Evolutionary conservation across 2,113 vertebrate species (phyloP).

Genomic region (Hippotragus niger): DNA sequence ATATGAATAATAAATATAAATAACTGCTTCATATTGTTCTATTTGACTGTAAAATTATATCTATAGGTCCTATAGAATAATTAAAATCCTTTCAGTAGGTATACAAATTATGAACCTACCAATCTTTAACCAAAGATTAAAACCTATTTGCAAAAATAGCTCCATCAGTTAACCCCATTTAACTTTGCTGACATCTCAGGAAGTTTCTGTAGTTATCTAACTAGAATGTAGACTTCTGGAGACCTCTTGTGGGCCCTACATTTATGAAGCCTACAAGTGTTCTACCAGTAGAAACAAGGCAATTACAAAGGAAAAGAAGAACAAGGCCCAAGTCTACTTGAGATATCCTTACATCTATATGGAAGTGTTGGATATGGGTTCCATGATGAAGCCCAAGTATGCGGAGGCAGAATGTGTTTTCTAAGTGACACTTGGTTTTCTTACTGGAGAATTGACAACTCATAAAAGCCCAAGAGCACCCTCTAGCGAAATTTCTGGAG

Average conservation of each 20-base stretch:
- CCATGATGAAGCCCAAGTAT: conserved; percentile 27
- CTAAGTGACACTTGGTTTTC: not conserved
- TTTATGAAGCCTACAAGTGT: conserved; percentile 12
- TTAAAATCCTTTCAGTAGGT: not conserved
- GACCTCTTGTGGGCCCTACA: not conserved
- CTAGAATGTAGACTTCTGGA: not conserved
- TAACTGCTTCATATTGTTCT: not conserved
- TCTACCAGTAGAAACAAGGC: not conserved
- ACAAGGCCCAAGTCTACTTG: not conserved
- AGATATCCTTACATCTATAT: not conserved
- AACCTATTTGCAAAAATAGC: not conserved
- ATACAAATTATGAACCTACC: not conserved
- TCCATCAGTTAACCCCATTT: not conserved
- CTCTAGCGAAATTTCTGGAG: conserved; percentile 71
- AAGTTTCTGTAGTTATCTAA: not conserved
- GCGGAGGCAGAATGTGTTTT: not conserved
- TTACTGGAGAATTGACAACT: not conserved
- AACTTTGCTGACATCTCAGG: not conserved
- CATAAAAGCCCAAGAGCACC: conserved; percentile 72
- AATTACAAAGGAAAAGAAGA: not conserved
- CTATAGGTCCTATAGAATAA: not conserved
- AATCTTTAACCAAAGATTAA: not conserved
- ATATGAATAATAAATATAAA: conserved; percentile 10
- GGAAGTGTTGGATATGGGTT: not conserved
- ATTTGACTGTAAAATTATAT: not conserved